A percentile compares a stretch with the other conserved stretches of the same genome.
Evolutionary conservation across 1,140 invertebrate species (phyloP).

Genomic region (Nomia melanderi): DNA sequence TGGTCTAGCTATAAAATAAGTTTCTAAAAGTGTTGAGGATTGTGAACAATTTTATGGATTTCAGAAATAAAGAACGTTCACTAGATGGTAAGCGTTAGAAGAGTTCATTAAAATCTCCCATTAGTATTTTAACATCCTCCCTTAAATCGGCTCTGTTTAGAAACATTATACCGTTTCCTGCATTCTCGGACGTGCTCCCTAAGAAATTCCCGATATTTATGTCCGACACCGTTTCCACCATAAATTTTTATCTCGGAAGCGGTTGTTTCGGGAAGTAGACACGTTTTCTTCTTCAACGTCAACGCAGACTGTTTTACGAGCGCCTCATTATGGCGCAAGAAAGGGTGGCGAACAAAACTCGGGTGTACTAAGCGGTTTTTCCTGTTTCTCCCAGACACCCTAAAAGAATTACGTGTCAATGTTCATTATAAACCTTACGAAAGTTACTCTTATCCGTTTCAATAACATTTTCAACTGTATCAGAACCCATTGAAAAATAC

Average conservation of each 20-base stretch:
- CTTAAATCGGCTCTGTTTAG: constrained; percentile 20
- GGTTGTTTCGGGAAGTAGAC: not conserved
- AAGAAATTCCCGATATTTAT: too few relatives aligned
- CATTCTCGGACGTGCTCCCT: too few relatives aligned
- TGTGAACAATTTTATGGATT: not conserved
- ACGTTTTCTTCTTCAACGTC: not conserved
- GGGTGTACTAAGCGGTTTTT: not conserved
- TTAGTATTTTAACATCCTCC: constrained; percentile 22
- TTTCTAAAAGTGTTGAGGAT: not conserved
- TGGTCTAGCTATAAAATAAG: not conserved
- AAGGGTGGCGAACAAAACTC: not conserved
- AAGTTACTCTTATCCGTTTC: too few relatives aligned
- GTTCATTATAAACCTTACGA: too few relatives aligned
- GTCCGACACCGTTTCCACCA: too few relatives aligned
- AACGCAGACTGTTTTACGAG: constrained; percentile 14
- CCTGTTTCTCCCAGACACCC: not conserved
- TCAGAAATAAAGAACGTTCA: not conserved
- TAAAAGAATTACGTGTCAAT: not conserved
- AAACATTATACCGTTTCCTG: too few relatives aligned
- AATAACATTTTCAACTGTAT: too few relatives aligned
- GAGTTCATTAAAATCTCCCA: constrained; percentile 10
- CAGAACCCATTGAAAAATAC: too few relatives aligned
- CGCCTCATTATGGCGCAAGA: not conserved
- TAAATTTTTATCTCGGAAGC: constrained; percentile 2
- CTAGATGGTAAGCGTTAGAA: not conserved